Percentiles rank a stretch among this genome's conserved stretches.
These are phyloP conservation scores for Psix sp. DNA, from an alignment of 1,140 invertebrate genomes.

Conservation along the genomic window DNA sequence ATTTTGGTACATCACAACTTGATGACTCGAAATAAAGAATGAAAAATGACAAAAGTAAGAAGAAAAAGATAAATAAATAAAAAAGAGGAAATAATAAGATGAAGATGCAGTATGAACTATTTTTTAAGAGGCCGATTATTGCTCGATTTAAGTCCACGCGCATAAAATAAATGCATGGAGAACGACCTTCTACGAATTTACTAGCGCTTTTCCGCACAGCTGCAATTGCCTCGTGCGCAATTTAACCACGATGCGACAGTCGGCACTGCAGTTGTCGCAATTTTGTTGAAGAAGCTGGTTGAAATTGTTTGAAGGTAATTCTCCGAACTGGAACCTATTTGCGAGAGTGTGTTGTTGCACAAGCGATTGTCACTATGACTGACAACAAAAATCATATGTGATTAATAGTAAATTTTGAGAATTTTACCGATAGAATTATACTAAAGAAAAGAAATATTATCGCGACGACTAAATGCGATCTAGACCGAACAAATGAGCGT, in stretches of 20 bases:
- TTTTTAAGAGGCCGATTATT: slow-evolving; percentile 74
- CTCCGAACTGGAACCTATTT: too few species aligned
- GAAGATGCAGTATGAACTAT: slow-evolving; percentile 70
- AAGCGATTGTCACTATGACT: slow-evolving; percentile 71
- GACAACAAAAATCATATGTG: slow-evolving; percentile 74
- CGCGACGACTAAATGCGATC: slow-evolving; percentile 71
- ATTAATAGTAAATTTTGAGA: slow-evolving; percentile 75
- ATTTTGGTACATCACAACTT: slow-evolving; percentile 77
- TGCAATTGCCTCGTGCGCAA: too few species aligned
- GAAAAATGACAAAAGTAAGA: slow-evolving; percentile 53
- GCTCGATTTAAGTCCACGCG: slow-evolving; percentile 71
- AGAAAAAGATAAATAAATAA: slow-evolving; percentile 35
- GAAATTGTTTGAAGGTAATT: too few species aligned
- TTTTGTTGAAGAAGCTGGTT: too few species aligned
- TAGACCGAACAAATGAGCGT: slow-evolving; percentile 30
- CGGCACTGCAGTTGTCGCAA: too few species aligned
- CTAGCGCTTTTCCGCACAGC: too few species aligned
- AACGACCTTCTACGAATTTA: too few species aligned
- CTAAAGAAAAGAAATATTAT: slow-evolving; percentile 71
- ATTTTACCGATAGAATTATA: slow-evolving; percentile 75
- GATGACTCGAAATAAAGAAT: slow-evolving; percentile 70
- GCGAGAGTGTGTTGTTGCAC: slow-evolving; percentile 67
- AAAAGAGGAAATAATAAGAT: slow-evolving; percentile 36
- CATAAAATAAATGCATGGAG: slow-evolving; percentile 43
- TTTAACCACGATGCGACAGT: too few species aligned